Percentiles rank a stretch among this genome's conserved stretches.
Conservation (phyloP, 2,797 vertebrate genomes). For the Helarctos malayanus region DNA sequence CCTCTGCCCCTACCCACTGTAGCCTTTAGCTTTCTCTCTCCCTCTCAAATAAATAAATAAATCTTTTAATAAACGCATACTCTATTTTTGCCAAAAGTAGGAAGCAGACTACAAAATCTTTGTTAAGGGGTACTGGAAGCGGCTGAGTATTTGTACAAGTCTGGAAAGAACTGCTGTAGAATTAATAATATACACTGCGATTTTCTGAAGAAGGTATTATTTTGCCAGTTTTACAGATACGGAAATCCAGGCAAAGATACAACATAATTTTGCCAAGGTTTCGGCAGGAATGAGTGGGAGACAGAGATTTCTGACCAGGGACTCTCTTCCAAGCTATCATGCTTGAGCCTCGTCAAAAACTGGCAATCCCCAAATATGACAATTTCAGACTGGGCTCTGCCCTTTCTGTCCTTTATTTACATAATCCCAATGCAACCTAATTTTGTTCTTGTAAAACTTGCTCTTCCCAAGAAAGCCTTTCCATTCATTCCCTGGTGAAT, state of each 20-base stretch:
- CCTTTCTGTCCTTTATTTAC: background rate
- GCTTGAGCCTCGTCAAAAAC: background rate
- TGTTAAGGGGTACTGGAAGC: background rate
- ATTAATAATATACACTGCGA: background rate
- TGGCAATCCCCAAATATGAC: background rate
- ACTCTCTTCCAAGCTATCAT: background rate
- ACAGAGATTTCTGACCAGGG: background rate
- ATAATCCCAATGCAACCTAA: background rate
- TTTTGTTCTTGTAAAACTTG: slow-evolving; percentile 25
- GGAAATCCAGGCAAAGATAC: background rate
- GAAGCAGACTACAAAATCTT: background rate
- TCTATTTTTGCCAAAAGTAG: background rate
- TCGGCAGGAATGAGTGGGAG: slow-evolving; percentile 44
- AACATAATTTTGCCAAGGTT: background rate
- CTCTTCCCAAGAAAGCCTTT: background rate
- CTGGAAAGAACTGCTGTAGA: background rate
- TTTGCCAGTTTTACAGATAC: slow-evolving; percentile 12
- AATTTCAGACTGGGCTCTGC: background rate
- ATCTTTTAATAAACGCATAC: background rate
- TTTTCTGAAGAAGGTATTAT: background rate
- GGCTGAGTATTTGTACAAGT: background rate
- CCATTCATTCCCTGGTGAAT: background rate
- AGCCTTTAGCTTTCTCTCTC: background rate
- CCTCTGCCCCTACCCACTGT: background rate
- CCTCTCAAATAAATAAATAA: background rate